Percentiles rank a stretch among this genome's conserved stretches.
These are phyloP conservation scores for Macroteleia sp. DNA, from an alignment of 2,888 invertebrate species.

Conservation along the genomic window DNA sequence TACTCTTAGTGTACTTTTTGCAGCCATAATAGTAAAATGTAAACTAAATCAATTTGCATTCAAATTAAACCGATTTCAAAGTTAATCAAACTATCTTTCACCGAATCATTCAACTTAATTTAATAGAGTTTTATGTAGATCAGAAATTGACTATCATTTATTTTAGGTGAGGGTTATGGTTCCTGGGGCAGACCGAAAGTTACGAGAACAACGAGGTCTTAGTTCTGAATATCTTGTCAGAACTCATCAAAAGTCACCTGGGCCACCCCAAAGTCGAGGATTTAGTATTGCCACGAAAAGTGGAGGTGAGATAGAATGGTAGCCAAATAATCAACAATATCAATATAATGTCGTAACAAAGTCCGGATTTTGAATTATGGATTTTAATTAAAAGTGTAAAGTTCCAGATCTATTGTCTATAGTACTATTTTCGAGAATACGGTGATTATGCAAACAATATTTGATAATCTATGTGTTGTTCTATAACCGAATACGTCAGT, in stretches of 20 bases:
- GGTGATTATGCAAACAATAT: too few species aligned
- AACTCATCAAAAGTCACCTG: slow-evolving; percentile 81
- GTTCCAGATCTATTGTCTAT: background rate
- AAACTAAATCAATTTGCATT: slow-evolving; percentile 44
- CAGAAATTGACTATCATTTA: slow-evolving; percentile 63
- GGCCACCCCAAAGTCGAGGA: slow-evolving; percentile 75
- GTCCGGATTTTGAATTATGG: background rate
- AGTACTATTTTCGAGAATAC: too few species aligned
- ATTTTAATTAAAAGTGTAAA: slow-evolving; percentile 10
- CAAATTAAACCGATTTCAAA: slow-evolving; percentile 46
- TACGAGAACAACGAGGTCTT: slow-evolving; percentile 85
- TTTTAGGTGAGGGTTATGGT: slow-evolving; percentile 86
- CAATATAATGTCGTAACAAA: background rate
- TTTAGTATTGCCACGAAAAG: slow-evolving; percentile 79
- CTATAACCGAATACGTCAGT: too few species aligned
- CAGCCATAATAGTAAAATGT: slow-evolving; percentile 13
- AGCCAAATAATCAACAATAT: slow-evolving; percentile 26
- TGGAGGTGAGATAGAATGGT: slow-evolving; percentile 66
- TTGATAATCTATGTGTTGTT: too few species aligned
- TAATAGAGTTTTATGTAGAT: slow-evolving; percentile 52
- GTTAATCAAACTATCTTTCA: slow-evolving; percentile 44
- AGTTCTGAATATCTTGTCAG: slow-evolving; percentile 85
- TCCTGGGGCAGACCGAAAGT: slow-evolving; percentile 86
- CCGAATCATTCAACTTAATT: slow-evolving; percentile 46
- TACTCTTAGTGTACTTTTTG: too few species aligned